A percentile compares a stretch with the other conserved stretches of the same genome.
Conservation (phyloP, 2,113 vertebrate species). For the Takifugu flavidus region DNA sequence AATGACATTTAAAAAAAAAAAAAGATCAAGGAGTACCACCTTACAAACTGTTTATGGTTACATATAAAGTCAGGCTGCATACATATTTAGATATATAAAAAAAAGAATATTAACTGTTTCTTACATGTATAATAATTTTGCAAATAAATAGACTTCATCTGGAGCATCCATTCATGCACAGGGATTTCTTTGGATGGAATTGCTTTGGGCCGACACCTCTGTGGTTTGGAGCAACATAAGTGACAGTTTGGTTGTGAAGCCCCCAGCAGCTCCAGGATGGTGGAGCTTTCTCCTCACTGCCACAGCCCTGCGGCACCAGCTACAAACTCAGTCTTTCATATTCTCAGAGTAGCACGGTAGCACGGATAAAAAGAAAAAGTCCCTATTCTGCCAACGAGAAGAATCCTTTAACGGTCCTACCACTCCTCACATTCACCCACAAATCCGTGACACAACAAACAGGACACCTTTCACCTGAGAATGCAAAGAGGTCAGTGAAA, state of each 20-base stretch:
- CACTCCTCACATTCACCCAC: conserved; percentile 28
- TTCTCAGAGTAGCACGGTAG: conserved; percentile 12
- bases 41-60: conserved; percentile 36
- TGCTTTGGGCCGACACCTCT: conserved; percentile 2
- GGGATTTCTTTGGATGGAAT: conserved; percentile 29
- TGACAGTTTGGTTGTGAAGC: conserved; percentile 5
- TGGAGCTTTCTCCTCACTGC: not conserved
- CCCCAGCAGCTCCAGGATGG: not conserved
- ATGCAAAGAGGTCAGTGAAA: conserved; percentile 66
- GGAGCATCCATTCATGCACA: conserved; percentile 39
- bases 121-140: conserved; percentile 28
- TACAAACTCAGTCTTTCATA: conserved; percentile 18
- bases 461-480: conserved; percentile 68
- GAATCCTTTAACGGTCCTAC: conserved; percentile 14
- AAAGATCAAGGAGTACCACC: conserved; percentile 4
- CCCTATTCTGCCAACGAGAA: conserved; percentile 16
- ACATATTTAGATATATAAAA: conserved; percentile 6
- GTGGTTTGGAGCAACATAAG: conserved; percentile 28
- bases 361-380: conserved; percentile 17
- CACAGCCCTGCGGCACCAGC: conserved; percentile 8
- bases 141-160: conserved; percentile 56
- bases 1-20: conserved; percentile 3
- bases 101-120: conserved; percentile 19
- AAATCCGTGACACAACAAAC: conserved; percentile 24
- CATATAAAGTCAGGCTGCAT: conserved; percentile 47